A percentile compares a stretch with the other conserved stretches of the same genome.
Conservation (phyloP, 2,113 vertebrate species). For the Labeo rohita region DNA sequence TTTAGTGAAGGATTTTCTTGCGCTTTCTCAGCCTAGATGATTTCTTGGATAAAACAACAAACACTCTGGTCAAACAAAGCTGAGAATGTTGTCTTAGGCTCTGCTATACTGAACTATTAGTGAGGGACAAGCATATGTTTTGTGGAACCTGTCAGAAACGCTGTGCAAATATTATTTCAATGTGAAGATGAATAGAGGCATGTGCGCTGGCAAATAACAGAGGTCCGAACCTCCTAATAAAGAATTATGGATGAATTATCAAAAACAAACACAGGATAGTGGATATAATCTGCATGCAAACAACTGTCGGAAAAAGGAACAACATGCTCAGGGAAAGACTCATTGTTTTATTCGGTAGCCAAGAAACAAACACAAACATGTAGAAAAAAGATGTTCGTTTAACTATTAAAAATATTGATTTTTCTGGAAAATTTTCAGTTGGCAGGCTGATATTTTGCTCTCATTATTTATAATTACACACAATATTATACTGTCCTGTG, state of each 20-base stretch:
- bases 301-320: constrained; percentile 11
- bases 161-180: constrained; percentile 58
- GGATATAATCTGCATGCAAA: constrained; percentile 34
- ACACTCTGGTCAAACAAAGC: constrained; percentile 62
- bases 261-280: constrained; percentile 26
- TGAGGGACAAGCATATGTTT: constrained; percentile 53
- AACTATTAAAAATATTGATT: neutral
- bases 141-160: constrained; percentile 54
- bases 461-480: neutral
- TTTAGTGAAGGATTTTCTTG: constrained; percentile 54
- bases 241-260: constrained; percentile 33
- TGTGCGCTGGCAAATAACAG: constrained; percentile 26
- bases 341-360: constrained; percentile 20
- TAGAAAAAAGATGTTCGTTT: neutral
- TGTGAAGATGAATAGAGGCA: constrained; percentile 56
- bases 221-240: constrained; percentile 26
- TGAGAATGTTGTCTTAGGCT: constrained; percentile 66
- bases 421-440: neutral
- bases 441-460: neutral
- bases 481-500: neutral
- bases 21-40: constrained; percentile 59
- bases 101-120: constrained; percentile 60
- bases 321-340: neutral
- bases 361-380: neutral
- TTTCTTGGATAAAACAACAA: constrained; percentile 68